Base-by-base conservation (phyloP, 2,888 invertebrate species). In the Hymenopus coronatus region DNA sequence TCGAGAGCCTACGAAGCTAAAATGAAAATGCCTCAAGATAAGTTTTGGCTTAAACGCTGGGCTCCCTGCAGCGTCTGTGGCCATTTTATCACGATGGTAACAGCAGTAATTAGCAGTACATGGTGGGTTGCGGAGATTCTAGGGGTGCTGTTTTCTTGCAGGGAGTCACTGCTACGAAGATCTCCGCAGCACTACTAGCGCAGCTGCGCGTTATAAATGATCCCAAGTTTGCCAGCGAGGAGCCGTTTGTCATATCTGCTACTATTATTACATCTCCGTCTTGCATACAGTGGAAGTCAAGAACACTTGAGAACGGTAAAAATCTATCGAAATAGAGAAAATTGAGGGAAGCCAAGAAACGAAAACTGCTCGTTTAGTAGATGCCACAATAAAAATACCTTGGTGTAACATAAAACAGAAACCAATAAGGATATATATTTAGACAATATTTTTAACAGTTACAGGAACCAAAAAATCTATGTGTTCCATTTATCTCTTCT, bases 161-260 rank as follows among this genome's bases (percentile, higher is more conserved):
- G 20, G 54, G 20, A 70, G 54, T 25, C 54, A 70, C 54, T 70
- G 4, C 15, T 70, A 20, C 54, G 54, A 46, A 40, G 25, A 46
- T 15, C 54, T 70, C 33, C 85, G 70, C 28, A 28, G 86, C 86
- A 27, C 20, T 28, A 28, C 15, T 28, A 28, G 88, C 91, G 91
- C 93, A 93, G 93, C 93, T 93, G 93, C 93, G 93, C 93, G 92
- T 93, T 93, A 93, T 93, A 93, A 93, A 93, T 93, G 93, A 93
- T 93, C 92, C 93, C 93, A 93, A 93, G 93, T 93, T 93, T 92
- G 92, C 92, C 82, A 82, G 70, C 54, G 85, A 40, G 30, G 85
- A 92, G 92, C 93, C 93, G 93, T 93, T 93, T 93, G 93, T 93
- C 93, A 93, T 90, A 83, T 88, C 87, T 88, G 85, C 15, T 88